Evolutionary conservation across 2,797 vertebrate genomes (phyloP), one percentile per base, ranked within the genome.

Genomic region (Sebastolobus alascanus): DNA sequence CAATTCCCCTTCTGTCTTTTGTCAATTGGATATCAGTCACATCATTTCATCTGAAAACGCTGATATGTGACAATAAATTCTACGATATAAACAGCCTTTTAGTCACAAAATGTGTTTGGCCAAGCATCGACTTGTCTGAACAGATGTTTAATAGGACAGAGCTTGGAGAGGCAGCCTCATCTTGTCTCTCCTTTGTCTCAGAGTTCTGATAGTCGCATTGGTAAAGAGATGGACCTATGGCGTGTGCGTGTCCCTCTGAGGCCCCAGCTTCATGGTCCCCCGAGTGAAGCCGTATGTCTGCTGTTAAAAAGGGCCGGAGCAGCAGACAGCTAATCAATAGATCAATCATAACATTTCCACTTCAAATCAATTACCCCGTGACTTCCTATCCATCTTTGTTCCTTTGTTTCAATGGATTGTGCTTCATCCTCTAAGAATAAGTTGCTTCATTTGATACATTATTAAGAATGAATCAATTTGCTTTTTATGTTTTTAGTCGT

Each of bases 301-400:
- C 83, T 90, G 84, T 93, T 95, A 90, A 93, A 92, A 90, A 84
- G 87, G 84, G 73, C 83, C 73, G 68, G 63, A 79, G 60, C 86
- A 70, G 56, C 54, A 80, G 92, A 91, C 91, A 94, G 84, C 60
- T 87, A 92, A 93, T 95, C 94, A 95, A 95, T 96, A 92, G 91
- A 95, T 96, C 95, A 96, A 95, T 96, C 94, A 94, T 92, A 94
- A 93, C 93, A 95, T 95, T 93, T 95, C 94, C 93, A 93, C 92
- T 89, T 91, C 88, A 87, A 95, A 95, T 96, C 94, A 95, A 94
- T 95, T 92, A 93, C 73, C 50, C n/a, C 6, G 7, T 71, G 50
- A 80, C 75, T 87, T 89, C 74, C 85, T 79, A 80, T 91, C 77
- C 54, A 80, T 88, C 89, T 84, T 82, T 83, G 79, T 82, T 79